Evolutionary conservation across 2,888 invertebrate genomes (phyloP), one percentile per base, ranked within the genome.

Genomic region (Hesperia comma): DNA sequence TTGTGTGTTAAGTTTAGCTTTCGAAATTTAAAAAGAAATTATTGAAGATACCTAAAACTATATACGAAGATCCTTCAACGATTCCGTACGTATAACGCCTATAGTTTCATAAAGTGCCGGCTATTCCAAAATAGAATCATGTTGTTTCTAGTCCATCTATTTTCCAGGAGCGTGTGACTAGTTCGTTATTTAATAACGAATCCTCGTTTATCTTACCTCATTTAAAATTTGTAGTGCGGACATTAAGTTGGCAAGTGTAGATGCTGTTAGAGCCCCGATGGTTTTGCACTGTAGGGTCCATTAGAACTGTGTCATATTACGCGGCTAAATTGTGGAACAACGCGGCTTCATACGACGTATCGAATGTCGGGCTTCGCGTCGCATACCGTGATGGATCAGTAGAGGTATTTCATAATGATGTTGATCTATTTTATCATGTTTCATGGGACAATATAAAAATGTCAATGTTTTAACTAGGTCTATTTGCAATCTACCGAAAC

Each of bases 291-390:
- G 74, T 77, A 70, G 75, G 77, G 75, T 83, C 90, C 88, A 90
- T 91, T 89, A 90, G 83, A 76, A 79, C 72, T 54, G 82, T 84
- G 70, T 90, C 79, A 71, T 72, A 72, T 92, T 90, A 81, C 91
- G 81, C 75, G 84, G 83, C 82, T 86, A 88, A 90, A 90, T 88
- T 84, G 87, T 88, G 84, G 87, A 88, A 86, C 88, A 86, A 82
- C 83, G 85, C 79, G 78, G 79, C 82, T 82, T 82, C 77, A 79
- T 80, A 70, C 74, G 74, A 75, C 75, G 79, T 86, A 88, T 90
- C 86, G 70, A 72, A 71, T 90, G 75, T 79, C 87, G 63, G 67
- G 73, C 73, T 74, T 64, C 64, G 40, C 41, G 49, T 51, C 17
- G 51, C 54, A 32, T 60, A 43, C 53, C 53, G 72, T 79, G 82